phyloP scores from a whole-genome alignment of 2,888 invertebrate genomes.

The Lingula anatina region DNA sequence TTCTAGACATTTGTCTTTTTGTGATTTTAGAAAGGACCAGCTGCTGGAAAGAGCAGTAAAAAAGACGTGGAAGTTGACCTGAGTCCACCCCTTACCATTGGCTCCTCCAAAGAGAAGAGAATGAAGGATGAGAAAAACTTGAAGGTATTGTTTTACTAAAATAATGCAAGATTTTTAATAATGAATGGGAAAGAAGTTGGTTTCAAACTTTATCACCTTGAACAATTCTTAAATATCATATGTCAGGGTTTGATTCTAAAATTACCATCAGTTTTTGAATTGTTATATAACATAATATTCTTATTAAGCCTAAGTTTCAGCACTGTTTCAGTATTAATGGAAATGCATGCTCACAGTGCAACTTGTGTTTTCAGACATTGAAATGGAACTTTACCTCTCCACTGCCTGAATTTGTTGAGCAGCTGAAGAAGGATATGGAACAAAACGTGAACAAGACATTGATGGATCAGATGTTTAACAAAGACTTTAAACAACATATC shows the following conservation, averaged over 20 bases:
- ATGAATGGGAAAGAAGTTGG: no score
- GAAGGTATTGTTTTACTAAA: no score
- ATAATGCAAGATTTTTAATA: no score
- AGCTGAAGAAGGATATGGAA: constrained; percentile 86
- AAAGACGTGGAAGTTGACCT: constrained; percentile 79
- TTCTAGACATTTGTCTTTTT: no score
- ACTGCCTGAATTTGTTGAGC: constrained; percentile 86
- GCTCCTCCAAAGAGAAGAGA: constrained; percentile 86
- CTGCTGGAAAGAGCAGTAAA: constrained; percentile 61
- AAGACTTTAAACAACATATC: constrained; percentile 88
- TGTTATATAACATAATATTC: no score
- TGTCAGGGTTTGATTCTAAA: no score
- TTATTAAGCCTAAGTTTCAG: no score
- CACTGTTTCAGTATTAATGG: no score
- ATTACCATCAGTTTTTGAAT: no score
- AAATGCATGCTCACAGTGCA: no score
- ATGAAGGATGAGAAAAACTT: constrained; percentile 90
- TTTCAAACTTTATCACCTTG: no score
- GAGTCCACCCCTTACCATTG: constrained; percentile 71
- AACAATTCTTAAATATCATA: no score
- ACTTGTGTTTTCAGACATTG: constrained; percentile 55
- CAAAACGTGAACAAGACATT: constrained; percentile 84
- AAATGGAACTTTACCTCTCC: constrained; percentile 96
- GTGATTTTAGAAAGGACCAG: constrained; percentile 17
- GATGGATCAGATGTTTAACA: constrained; percentile 87